Conservation (phyloP, 2,113 vertebrate genomes). For the Calonectris borealis region DNA sequence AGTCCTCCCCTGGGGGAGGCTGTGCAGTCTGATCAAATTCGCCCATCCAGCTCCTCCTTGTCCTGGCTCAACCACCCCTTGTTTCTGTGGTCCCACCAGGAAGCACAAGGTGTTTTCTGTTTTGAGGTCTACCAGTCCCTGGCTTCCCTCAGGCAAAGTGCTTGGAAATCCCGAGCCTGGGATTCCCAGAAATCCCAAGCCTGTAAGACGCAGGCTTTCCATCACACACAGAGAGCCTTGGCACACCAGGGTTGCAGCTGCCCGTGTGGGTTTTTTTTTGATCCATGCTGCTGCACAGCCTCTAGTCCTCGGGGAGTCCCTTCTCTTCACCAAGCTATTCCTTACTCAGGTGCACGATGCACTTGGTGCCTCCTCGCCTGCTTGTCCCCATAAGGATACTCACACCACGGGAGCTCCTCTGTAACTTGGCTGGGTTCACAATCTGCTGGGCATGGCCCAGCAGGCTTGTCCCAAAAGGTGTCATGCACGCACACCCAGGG, state of each 20-base stretch:
- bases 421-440: background rate
- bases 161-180: background rate
- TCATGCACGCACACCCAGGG: background rate
- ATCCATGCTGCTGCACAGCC: background rate
- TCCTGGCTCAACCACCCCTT: background rate
- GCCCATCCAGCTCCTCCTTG: background rate
- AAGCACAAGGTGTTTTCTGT: background rate
- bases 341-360: background rate
- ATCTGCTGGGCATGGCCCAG: background rate
- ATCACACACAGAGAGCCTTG: background rate
- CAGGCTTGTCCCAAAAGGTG: background rate
- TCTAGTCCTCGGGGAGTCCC: background rate
- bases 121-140: background rate
- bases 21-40: rapidly evolving
- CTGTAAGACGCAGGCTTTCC: background rate
- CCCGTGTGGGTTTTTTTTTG: background rate
- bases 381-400: background rate
- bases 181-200: background rate
- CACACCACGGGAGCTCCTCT: too few species aligned
- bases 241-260: background rate
- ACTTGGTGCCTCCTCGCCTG: background rate
- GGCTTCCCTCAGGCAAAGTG: background rate
- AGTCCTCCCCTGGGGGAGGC: background rate
- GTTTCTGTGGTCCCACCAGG: background rate
- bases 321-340: background rate